Evolutionary conservation across 2,797 vertebrate species (phyloP).

Genomic region (Chrysocyon brachyurus): DNA sequence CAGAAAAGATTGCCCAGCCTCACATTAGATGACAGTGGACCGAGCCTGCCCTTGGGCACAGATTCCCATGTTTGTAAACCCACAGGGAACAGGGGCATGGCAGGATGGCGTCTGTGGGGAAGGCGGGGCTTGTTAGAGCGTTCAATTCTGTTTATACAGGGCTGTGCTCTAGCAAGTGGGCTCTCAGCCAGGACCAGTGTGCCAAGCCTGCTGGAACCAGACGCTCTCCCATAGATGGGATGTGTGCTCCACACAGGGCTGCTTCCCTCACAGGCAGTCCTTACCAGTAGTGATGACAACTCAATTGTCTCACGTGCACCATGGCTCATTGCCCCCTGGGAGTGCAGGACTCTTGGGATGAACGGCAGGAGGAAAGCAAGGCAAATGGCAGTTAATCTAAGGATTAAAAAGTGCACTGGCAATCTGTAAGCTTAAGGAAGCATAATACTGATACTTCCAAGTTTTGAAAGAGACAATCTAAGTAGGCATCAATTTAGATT

Average conservation of each 20-base stretch:
- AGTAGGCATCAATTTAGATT: neutral
- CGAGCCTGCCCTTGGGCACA: too few species aligned
- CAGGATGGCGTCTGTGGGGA: too few species aligned
- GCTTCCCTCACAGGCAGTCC: neutral
- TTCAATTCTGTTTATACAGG: neutral
- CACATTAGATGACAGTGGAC: neutral
- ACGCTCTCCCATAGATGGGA: too few species aligned
- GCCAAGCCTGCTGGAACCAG: neutral
- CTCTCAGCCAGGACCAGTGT: too few species aligned
- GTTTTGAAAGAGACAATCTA: neutral
- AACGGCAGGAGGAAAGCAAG: neutral
- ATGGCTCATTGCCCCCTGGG: neutral
- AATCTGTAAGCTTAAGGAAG: neutral
- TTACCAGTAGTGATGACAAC: neutral
- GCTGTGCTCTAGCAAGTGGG: neutral
- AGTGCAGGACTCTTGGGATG: neutral
- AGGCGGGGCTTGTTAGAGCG: neutral
- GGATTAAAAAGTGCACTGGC: neutral
- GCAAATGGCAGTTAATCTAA: neutral
- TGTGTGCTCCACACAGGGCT: rapidly evolving
- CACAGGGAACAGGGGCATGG: neutral
- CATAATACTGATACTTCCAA: neutral
- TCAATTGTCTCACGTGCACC: neutral
- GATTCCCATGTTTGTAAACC: neutral
- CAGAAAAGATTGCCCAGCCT: neutral